Base-by-base conservation (phyloP, 2,113 vertebrate genomes). In the Kryptolebias marmoratus region DNA sequence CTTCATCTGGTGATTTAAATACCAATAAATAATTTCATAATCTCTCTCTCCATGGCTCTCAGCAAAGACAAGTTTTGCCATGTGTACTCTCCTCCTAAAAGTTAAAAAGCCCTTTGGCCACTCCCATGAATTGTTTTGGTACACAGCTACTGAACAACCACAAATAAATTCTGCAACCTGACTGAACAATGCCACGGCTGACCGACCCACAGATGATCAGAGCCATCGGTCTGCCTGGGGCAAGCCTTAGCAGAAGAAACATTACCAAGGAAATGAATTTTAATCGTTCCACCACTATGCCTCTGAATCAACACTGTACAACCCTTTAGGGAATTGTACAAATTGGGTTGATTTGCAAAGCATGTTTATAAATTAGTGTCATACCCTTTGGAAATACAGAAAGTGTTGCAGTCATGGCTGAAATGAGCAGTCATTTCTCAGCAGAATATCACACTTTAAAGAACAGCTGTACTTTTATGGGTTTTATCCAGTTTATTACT, bases 151-250 rank as follows among this genome's bases (percentile, higher is more conserved):
- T 4, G 10, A 55, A 27, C n/a, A 22, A 16, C 36, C 11, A 5
- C 10, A 10, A n/a, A 47, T 57, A 11, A n/a, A 45, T 54, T 45
- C 5, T 42, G 16, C 13, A 45, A 9, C 39, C 39, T 56, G 36
- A 30, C 39, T 49, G 54, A 42, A 58, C 30, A 57, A 48, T n/a
- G 66, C 44, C 53, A 68, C 15, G 28, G 11, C 44, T 68, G 53
- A 32, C 66, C 15, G 54, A 48, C n/a, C 44, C 18, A 18, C 39
- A 15, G 27, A 27, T 1, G 6, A 42, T 42, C 32, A 16, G 39
- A 67, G 22, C 22, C 22, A 67, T 15, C 15, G 11, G 52, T 12
- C n/a, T 11, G 64, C 64, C 28, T 27, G 14, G 28, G 16, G 42
- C 54, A 13, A 4, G 28, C 18, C 44, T 48, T 0, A 16, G 28